Conservation (phyloP, 2,113 vertebrate genomes). For the Illadopsis cleaveri region DNA sequence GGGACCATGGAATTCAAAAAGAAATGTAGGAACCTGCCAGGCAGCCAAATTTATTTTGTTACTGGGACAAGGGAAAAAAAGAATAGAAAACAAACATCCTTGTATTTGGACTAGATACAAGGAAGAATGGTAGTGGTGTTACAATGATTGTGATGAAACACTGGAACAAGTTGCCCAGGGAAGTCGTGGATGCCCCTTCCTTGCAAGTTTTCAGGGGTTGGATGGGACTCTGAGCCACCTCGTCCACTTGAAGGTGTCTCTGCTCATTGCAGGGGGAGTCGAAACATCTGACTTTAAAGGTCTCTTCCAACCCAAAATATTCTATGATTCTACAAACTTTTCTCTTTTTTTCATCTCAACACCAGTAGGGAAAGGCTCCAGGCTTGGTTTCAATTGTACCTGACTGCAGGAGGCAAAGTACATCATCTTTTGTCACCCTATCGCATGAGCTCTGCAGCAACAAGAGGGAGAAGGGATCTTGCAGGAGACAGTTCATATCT, state of each 20-base stretch:
- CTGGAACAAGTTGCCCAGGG: background rate
- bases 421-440: background rate
- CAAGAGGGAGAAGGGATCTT: background rate
- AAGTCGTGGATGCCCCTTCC: background rate
- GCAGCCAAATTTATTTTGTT: background rate
- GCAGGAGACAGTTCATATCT: background rate
- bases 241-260: accelerated
- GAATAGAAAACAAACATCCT: background rate
- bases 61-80: background rate
- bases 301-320: background rate
- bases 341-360: background rate
- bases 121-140: background rate
- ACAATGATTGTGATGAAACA: background rate
- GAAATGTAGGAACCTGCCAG: background rate
- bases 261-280: background rate
- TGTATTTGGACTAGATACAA: background rate
- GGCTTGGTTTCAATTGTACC: constrained; percentile 16
- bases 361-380: constrained; percentile 22
- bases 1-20: background rate
- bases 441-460: constrained; percentile 23
- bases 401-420: constrained; percentile 39
- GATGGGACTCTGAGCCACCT: background rate
- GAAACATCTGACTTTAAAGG: background rate
- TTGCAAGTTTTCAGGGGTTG: background rate
- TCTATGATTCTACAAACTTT: background rate